These are phyloP conservation scores for Cyprinodon brontotheroides DNA, from an alignment of 2,113 vertebrate species.

Conservation along the genomic window DNA sequence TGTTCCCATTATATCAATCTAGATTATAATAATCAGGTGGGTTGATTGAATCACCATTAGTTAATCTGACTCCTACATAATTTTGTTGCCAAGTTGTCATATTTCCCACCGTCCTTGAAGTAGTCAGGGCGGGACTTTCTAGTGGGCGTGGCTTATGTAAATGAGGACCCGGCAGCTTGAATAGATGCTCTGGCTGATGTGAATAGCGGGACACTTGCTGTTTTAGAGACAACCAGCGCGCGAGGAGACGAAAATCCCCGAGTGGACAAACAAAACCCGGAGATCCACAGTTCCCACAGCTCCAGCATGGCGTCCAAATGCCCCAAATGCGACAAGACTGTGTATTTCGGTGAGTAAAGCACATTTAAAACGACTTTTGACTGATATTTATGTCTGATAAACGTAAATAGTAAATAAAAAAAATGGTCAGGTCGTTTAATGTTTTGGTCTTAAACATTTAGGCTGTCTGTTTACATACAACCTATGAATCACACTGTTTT, in stretches of 20 bases:
- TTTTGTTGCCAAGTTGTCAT: rapidly evolving
- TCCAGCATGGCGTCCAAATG: constrained; percentile 91
- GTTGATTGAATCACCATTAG: too few species aligned
- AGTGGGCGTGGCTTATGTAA: constrained; percentile 71
- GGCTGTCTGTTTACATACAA: too few species aligned
- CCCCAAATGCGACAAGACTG: constrained; percentile 94
- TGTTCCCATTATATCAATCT: too few species aligned
- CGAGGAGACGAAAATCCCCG: constrained; percentile 11
- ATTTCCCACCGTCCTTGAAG: constrained; percentile 35
- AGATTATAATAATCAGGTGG: too few species aligned
- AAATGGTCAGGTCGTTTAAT: not conserved
- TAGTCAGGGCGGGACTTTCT: not conserved
- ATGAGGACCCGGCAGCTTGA: constrained; percentile 52
- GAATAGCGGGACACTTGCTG: constrained; percentile 60
- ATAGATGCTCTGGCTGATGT: constrained; percentile 59
- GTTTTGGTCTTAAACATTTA: too few species aligned
- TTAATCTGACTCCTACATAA: not conserved
- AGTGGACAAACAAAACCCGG: constrained; percentile 10
- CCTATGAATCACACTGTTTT: not conserved
- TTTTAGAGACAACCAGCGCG: constrained; percentile 25
- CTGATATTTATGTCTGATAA: constrained; percentile 4
- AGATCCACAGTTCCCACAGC: constrained; percentile 3
- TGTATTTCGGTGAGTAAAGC: constrained; percentile 90
- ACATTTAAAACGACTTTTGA: constrained; percentile 16
- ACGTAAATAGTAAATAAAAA: not conserved